Evolutionary conservation across 2,888 invertebrate genomes (phyloP), one percentile per base, ranked within the genome.

Genomic region (Ctena decussata): DNA sequence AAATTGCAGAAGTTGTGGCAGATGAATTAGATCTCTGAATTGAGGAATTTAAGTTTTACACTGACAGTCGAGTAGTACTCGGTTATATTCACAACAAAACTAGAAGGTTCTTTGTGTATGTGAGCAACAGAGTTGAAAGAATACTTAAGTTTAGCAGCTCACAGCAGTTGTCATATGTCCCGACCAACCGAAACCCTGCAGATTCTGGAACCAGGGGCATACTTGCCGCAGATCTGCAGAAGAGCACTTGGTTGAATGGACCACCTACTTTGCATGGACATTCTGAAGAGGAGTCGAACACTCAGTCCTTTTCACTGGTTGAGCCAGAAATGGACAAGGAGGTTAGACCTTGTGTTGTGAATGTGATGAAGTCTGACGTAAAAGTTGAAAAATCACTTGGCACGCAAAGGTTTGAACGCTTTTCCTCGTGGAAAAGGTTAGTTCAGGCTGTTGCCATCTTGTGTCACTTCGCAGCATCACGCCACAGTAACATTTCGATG

Each of bases 21-120:
- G 75, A 78, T 1, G 35, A 76, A 30, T 21, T 87, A 24, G 57
- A 74, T 6, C n/a, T 79, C 0, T 6, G 11, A 0, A 18, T 72
- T 2, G 49, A 39, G 6, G n/a, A 12, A 27, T 0, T 44, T 71
- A 3, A 27, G 3, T 90, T 81, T 30, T 82, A 76, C 81, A 76
- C 77, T 0, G 89, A 89, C 46, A 86, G 86, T 37, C 49, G 73
- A n/a, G 84, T 90, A 0, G 77, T 84, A 3, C 44, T 86, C 2
- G 85, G 85, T 1, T 88, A 86, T 49, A 81, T 85, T 18, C 24
- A 49, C 39, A 88, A 86, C 41, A 24, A 77, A 8, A 73, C 35
- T 3, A 60, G 76, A 70, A 11, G 86, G 18, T 88, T 86, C 69
- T 79, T 85, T 65, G 70, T 46, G 1, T 87, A 87, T 32, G 84